Base-by-base conservation (phyloP, 1,140 invertebrate species). In the Aplysia californica region DNA sequence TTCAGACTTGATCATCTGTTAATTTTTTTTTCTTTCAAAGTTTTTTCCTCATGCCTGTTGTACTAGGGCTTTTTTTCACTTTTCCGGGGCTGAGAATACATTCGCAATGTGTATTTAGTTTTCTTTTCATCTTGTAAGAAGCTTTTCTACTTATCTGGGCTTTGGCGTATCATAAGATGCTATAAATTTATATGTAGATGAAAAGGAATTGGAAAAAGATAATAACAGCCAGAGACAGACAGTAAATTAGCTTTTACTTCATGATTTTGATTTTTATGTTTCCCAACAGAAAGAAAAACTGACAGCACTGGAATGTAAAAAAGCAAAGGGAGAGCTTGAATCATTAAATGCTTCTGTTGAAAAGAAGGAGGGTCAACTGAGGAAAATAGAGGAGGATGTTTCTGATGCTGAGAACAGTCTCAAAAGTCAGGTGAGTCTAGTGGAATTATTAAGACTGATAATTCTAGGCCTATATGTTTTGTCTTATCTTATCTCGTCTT, bases 381-480 rank as follows among this genome's bases (percentile, higher is more conserved):
- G n/a, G n/a, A 10, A 50, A 50, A n/a, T 50, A n/a, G 44, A 50
- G n/a, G 44, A 50, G 10, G 10, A 10, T 50, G n/a, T 50, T n/a
- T 15, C 10, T 15, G n/a, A 94, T 93, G 77, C 87, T 97, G 18
- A 95, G 95, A 86, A 92, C 94, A 87, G 95, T 95, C 90, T 93
- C 94, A n/a, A 80, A 78, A 68, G 76, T 83, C 0, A 56, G 82
- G 35, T 77, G 87, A 67, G 74, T 79, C 35, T 79, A 73, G 44
- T n/a, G 39, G 3, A 1, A 10, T 6, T 65, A 10, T 33, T 31
- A 15, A 59, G 56, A 38, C 3, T 3, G 29, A 33, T n/a, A 2
- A 5, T 10, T 72, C 35, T 21, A 1, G 35, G 3, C 29, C 35
- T 21, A 21, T 68, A 18, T 68, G 31, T 68, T 36, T 68, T 10